These are phyloP conservation scores for Scartelaos histophorus DNA, from an alignment of 2,113 vertebrate genomes.

Conservation along the genomic window DNA sequence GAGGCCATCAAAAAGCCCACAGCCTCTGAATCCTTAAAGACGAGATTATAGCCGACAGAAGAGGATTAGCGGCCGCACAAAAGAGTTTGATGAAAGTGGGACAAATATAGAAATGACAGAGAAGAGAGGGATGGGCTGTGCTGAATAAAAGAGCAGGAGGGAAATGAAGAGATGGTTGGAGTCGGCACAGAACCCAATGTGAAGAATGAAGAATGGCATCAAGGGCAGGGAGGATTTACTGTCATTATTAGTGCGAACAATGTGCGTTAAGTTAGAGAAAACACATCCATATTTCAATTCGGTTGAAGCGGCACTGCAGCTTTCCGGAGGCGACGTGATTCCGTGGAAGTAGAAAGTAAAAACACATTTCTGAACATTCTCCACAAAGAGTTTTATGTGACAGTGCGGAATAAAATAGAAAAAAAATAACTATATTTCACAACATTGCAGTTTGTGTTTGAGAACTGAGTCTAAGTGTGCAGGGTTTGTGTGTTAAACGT, in stretches of 20 bases:
- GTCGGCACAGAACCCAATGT: slow-evolving; percentile 14
- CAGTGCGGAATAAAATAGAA: too few relatives aligned
- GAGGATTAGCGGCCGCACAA: slow-evolving; percentile 54
- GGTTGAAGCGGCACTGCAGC: background rate
- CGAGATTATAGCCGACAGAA: slow-evolving; percentile 49
- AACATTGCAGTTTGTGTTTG: too few relatives aligned
- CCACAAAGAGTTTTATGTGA: too few relatives aligned
- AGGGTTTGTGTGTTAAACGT: too few relatives aligned
- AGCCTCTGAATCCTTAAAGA: slow-evolving; percentile 28
- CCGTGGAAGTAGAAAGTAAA: too few relatives aligned
- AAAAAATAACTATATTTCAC: too few relatives aligned
- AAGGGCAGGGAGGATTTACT: slow-evolving; percentile 55
- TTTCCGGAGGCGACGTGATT: too few relatives aligned
- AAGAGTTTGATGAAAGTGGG: slow-evolving; percentile 20
- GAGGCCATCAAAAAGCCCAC: slow-evolving; percentile 48
- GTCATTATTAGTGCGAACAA: slow-evolving; percentile 2
- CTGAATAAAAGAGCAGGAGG: slow-evolving; percentile 34
- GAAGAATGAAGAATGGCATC: slow-evolving; percentile 30
- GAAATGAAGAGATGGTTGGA: slow-evolving; percentile 18
- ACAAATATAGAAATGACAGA: slow-evolving; percentile 9
- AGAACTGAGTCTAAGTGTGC: too few relatives aligned
- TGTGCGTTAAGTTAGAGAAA: slow-evolving; percentile 8
- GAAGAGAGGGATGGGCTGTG: background rate
- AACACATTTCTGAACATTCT: too few relatives aligned
- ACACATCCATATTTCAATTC: background rate